Evolutionary conservation across 2,113 vertebrate genomes (phyloP).

Genomic region (Gallinago media): DNA sequence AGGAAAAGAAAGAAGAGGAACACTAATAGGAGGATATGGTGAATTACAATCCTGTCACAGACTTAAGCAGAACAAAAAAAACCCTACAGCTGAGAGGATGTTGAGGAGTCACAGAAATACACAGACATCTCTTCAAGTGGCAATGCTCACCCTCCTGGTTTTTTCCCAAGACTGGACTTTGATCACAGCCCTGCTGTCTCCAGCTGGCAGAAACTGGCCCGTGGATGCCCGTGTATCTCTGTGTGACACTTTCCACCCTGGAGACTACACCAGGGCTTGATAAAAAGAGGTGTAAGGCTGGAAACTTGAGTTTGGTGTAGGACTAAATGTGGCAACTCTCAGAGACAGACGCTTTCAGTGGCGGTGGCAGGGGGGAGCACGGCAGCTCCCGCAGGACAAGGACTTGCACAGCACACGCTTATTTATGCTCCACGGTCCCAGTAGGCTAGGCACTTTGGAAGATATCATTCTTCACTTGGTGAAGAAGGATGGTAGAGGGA

Average conservation of each 20-base stretch:
- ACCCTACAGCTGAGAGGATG: background rate
- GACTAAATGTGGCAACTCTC: rapidly evolving
- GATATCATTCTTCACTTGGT: background rate
- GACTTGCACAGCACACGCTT: background rate
- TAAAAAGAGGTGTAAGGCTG: background rate
- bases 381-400: background rate
- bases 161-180: background rate
- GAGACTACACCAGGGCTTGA: too few relatives aligned
- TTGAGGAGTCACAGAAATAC: background rate
- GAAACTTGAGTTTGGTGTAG: background rate
- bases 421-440: background rate
- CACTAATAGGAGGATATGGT: background rate
- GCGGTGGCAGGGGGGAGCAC: background rate
- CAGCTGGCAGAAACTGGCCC: background rate
- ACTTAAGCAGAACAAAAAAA: background rate
- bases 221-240: background rate
- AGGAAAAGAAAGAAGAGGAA: background rate
- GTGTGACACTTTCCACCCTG: background rate
- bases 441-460: background rate
- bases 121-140: background rate
- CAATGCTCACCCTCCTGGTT: background rate
- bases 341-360: background rate
- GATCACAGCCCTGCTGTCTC: background rate
- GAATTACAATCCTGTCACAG: background rate
- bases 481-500: background rate